Base-by-base conservation (phyloP, 1,140 invertebrate genomes). In the Mamestra configurata region DNA sequence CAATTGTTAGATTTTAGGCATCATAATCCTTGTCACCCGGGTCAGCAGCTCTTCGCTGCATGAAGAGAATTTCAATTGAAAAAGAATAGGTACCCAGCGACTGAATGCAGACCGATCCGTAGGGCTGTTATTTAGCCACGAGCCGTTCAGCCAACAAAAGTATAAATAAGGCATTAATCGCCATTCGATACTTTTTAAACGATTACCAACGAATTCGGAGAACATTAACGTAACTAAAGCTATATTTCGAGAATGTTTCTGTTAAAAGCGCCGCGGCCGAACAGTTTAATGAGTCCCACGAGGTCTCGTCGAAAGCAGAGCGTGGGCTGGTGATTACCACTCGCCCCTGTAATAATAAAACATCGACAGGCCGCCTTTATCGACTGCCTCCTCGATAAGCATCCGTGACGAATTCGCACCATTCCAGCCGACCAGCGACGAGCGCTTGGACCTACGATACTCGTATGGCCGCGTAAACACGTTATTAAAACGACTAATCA, bases 351-450 rank as follows among this genome's bases (percentile, higher is more conserved):
- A 93, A 94, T 92, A 93, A 94, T 92, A 94, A 94, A 92, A 93
- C 86, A 93, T 93, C 92, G 90, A 91, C 91, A 91, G 77, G 86
- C 87, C 86, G 89, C 92, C 89, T 93, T 93, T 93, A 94, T 94
- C 92, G 90, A 86, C 79, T 90, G 92, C 89, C 87, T 89, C 79
- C 86, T 92, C 90, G 93, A 95, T 95, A 95, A 95, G 88, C 90
- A 93, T 89, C 93, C 93, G 92, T 95, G 93, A 95, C 92, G 92
- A 95, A 95, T 95, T 93, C 86, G 88, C 92, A 91, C 86, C 89
- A 89, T 46, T 70, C 66, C 27, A n/a, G n/a, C n/a, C n/a, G n/a
- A n/a, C n/a, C n/a, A 61, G 31, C 66, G 31, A 35, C 40, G 8
- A 35, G 35, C 61, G 35, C 86, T 90, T 77, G 66, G 18, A 76